Evolutionary conservation across 2,797 vertebrate species (phyloP), one percentile per base, ranked within the genome.

Genomic region (Myotis daubentonii): DNA sequence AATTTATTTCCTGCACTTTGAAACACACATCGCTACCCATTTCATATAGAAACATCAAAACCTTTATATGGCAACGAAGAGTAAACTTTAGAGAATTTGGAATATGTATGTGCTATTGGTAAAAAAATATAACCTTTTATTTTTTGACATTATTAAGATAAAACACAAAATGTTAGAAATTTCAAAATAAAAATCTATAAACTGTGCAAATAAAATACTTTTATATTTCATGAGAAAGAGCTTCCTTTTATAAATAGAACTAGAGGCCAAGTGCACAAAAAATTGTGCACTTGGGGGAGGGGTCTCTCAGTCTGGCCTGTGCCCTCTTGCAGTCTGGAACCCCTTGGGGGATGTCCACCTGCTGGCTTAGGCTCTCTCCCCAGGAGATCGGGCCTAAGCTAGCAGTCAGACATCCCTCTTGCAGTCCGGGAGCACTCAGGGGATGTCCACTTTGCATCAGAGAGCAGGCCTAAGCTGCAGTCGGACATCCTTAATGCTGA

Each of bases 31-130:
- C 6, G 68, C 15, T 80, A 53, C 0, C 6, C 25, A 44, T 87
- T 83, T 91, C 55, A 53, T 20, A 70, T 4, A 47, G 25, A 89
- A 41, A 49, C 17, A 70, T 71, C 55, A 76, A 94, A 94, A 74
- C 75, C 85, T 66, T 79, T 86, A 47, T 41, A 22, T 65, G 41
- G 5, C 16, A 36, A 22, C 53, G 2, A 78, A 5, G 23, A 83
- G 4, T 36, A 70, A 72, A 38, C 41, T 60, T 4, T 17, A 62
- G 17, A 82, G 70, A 85, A 84, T 79, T 30, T 65, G 20, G 12
- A 22, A 4, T 71, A 20, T 84, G 3, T 79, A 5, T 22, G 10
- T 92, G 51, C 17, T 82, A 44, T 85, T 70, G 2, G 6, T 85
- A 17, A 94, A 68, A 68, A 53, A 68, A 4, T 30, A 23, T 23